Conservation (phyloP, 2,113 vertebrate species). For the Microcebus murinus region DNA sequence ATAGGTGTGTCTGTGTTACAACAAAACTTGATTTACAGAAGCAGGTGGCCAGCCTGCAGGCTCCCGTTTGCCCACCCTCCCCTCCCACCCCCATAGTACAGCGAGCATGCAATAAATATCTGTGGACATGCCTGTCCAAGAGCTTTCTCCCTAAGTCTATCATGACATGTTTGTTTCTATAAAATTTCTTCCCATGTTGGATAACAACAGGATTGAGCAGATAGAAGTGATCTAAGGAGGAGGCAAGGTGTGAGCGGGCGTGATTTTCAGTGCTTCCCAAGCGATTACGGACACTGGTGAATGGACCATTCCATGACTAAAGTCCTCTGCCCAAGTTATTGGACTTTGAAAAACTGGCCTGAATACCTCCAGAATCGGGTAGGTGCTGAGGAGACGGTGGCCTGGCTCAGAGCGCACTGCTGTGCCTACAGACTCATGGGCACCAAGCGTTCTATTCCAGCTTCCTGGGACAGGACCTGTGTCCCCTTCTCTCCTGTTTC, state of each 20-base stretch:
- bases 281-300: not conserved
- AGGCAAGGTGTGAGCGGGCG: not conserved
- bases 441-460: not conserved
- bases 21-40: not conserved
- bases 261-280: not conserved
- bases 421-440: accelerated
- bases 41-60: not conserved
- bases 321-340: not conserved
- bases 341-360: not conserved
- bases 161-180: not conserved
- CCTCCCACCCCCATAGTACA: accelerated
- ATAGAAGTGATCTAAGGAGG: not conserved
- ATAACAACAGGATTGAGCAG: not conserved
- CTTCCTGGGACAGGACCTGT: accelerated
- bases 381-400: not conserved
- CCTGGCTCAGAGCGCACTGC: not conserved
- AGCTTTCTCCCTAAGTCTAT: not conserved
- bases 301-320: not conserved
- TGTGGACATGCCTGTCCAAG: not conserved
- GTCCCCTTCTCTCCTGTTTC: not conserved
- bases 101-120: accelerated
- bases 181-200: not conserved
- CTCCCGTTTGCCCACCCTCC: not conserved
- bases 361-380: not conserved
- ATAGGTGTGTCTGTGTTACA: not conserved